Percentiles rank a stretch among this genome's conserved stretches.
Evolutionary conservation across 2,797 vertebrate species (phyloP).

Genomic region (Coendou prehensilis): DNA sequence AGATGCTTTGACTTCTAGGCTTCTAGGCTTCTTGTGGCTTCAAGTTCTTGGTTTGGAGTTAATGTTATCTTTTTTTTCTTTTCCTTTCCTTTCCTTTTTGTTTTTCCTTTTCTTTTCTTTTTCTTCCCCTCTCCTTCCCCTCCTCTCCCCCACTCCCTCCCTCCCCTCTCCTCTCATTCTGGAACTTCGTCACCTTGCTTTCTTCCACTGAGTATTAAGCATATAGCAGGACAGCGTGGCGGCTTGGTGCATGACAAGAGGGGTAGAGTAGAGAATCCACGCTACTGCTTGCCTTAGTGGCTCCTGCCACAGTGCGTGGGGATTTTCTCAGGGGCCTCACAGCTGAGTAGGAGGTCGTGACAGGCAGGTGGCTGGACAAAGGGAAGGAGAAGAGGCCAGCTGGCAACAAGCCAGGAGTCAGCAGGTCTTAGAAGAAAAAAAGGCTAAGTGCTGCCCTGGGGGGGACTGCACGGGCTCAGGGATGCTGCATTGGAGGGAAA

Average conservation of each 20-base stretch:
- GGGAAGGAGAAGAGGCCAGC: background rate
- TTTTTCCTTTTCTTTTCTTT: background rate
- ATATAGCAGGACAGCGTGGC: background rate
- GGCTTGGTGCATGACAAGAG: background rate
- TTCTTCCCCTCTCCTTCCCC: fast-evolving
- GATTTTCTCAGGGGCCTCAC: background rate
- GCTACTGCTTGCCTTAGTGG: background rate
- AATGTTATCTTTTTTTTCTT: too few relatives aligned
- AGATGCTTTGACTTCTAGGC: background rate
- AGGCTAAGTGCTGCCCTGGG: background rate
- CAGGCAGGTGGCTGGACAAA: fast-evolving
- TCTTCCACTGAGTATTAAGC: background rate
- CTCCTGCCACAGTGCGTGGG: background rate
- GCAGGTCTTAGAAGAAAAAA: background rate
- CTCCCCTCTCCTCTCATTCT: background rate
- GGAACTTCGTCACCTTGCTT: background rate
- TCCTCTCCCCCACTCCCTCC: too few relatives aligned
- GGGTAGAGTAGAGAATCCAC: fast-evolving
- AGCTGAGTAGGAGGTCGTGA: fast-evolving
- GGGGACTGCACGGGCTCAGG: background rate
- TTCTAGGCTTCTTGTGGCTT: background rate
- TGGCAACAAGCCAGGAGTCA: fast-evolving
- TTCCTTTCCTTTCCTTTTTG: background rate
- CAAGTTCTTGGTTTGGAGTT: background rate
- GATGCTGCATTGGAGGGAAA: background rate